Conservation (phyloP, 2,888 invertebrate species). For the Apodemia zela region DNA sequence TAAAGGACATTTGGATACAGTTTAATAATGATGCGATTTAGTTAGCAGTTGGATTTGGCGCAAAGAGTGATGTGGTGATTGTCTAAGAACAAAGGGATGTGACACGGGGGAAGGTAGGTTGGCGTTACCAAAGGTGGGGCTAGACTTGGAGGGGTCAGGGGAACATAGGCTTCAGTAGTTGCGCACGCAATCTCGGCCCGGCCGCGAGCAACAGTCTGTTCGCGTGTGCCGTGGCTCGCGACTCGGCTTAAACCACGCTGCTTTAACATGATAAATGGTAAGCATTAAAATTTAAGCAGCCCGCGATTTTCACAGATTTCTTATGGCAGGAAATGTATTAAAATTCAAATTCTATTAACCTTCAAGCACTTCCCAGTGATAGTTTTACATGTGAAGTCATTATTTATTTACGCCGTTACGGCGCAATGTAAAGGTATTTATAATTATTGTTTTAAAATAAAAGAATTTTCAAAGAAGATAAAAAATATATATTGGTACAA, state of each 20-base stretch:
- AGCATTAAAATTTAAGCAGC: constrained; percentile 44
- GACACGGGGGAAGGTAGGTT: constrained; percentile 45
- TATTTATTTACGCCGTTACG: constrained; percentile 61
- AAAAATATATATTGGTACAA: not conserved
- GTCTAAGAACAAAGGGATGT: constrained; percentile 53
- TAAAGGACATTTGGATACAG: too few relatives aligned
- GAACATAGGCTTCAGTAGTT: constrained; percentile 37
- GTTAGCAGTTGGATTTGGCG: not conserved
- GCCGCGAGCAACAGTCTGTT: constrained; percentile 76
- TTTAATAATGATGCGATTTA: constrained; percentile 16
- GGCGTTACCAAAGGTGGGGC: constrained; percentile 36
- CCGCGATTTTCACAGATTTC: constrained; percentile 23
- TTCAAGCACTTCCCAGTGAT: constrained; percentile 56
- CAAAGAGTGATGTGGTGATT: constrained; percentile 20
- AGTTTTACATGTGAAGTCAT: constrained; percentile 44
- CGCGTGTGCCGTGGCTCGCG: constrained; percentile 65
- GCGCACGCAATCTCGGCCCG: constrained; percentile 66
- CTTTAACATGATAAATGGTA: constrained; percentile 70
- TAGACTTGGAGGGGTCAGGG: constrained; percentile 38
- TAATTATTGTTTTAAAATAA: not conserved
- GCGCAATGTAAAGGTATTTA: not conserved
- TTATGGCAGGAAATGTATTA: constrained; percentile 34
- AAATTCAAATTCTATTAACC: constrained; percentile 29
- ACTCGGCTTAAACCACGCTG: constrained; percentile 49
- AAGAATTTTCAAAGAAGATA: not conserved